Conservation (phyloP, 2,113 vertebrate species). For the Arenaria interpres region DNA sequence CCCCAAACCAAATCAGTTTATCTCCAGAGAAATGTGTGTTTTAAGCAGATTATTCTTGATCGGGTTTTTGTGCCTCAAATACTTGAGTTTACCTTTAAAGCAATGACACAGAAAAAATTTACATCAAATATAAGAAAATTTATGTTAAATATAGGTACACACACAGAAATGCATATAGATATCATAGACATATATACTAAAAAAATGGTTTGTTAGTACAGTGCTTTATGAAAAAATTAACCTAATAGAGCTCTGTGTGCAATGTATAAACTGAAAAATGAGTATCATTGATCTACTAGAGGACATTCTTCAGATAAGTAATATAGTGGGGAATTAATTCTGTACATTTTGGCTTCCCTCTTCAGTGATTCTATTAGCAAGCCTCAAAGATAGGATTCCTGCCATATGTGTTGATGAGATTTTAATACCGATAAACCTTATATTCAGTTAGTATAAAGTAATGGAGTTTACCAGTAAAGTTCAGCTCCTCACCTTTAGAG, state of each 20-base stretch:
- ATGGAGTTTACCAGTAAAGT: not conserved
- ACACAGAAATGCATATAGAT: not conserved
- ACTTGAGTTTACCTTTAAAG: not conserved
- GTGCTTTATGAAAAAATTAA: not conserved
- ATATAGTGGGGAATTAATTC: not conserved
- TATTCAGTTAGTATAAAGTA: not conserved
- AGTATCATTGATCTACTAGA: not conserved
- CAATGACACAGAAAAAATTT: not conserved
- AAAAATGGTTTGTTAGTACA: not conserved
- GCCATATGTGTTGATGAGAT: not conserved
- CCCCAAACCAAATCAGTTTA: not conserved
- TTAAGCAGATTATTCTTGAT: not conserved
- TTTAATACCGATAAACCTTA: not conserved
- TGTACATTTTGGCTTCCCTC: not conserved
- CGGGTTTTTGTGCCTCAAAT: not conserved
- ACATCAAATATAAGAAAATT: not conserved
- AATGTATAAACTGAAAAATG: not conserved
- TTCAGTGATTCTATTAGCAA: not conserved
- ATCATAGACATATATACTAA: accelerated
- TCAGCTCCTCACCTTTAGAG: not conserved
- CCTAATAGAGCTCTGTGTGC: not conserved
- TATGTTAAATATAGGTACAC: not conserved
- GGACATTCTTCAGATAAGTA: not conserved
- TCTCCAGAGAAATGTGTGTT: not conserved
- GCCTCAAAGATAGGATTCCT: not conserved